Base-by-base conservation (phyloP, 2,797 vertebrate genomes). In the Fringilla coelebs region DNA sequence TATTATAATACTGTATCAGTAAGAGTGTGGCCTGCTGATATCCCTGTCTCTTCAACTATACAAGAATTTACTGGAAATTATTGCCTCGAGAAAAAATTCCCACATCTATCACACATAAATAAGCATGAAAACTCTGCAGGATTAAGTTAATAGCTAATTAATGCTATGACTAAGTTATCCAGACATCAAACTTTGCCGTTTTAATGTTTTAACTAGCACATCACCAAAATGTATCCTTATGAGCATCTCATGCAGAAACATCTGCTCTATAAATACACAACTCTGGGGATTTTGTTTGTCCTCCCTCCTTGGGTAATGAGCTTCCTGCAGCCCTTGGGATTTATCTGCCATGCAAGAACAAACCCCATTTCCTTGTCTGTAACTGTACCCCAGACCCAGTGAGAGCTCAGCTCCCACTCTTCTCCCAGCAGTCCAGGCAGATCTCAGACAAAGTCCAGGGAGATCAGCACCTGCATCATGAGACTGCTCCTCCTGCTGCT, bases 131-230 rank as follows among this genome's bases (percentile, higher is more conserved):
- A 94, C 36, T 62, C 73, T 28, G 45, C 58, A 93, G 68, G 31
- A 93, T 67, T 76, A 67, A 91, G 70, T 67, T 81, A 94, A 83
- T 32, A 90, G 45, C 79, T 91, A 81, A 95, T 89, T 94, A 93
- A 90, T 32, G 55, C 82, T 66, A 61, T 28, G 48, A 71, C 46
- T 74, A 95, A 92, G 51, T 91, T 78, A 91, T 15, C 26, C 45
- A 88, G 58, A 57, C 48, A 88, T 45, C 34, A 76, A 80, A 94
- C 76, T 90, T 41, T 7, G 66, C 68, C 21, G 43, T 48, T 77
- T 58, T 67, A 46, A 75, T 28, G 34, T 40, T 46, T 58, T 52
- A 87, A 90, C 63, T 63, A 87, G 77, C 70, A 48, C 26, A 77
- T 57, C 46, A 85, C 68, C 68, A 77, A 92, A 88, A 80, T 1